These are phyloP conservation scores for Danio tinwini DNA, from an alignment of 2,797 vertebrate genomes.

Conservation along the genomic window DNA sequence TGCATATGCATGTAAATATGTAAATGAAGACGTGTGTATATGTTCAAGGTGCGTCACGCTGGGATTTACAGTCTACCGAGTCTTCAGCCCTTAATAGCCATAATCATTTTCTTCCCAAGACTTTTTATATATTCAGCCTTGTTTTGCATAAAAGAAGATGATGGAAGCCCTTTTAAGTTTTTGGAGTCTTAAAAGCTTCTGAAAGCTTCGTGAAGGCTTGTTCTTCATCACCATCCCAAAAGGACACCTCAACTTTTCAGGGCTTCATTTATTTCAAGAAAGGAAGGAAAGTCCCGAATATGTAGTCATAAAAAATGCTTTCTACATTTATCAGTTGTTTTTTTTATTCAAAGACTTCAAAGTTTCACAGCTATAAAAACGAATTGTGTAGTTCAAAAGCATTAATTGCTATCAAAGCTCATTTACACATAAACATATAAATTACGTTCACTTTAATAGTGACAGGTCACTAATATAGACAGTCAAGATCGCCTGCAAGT, in stretches of 20 bases:
- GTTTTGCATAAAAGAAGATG: conserved; percentile 68
- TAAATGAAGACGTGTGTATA: conserved; percentile 22
- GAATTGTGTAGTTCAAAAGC: background rate
- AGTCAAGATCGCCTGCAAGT: background rate
- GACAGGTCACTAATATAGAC: conserved; percentile 25
- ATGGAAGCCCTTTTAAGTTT: conserved; percentile 63
- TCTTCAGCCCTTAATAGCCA: conserved; percentile 9
- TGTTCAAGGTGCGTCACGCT: background rate
- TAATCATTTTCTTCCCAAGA: conserved; percentile 40
- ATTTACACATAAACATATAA: conserved; percentile 36
- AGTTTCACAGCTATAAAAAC: background rate
- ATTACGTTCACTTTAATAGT: conserved; percentile 32
- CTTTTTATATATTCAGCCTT: conserved; percentile 59
- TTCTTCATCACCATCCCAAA: conserved; percentile 56
- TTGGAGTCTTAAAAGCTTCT: conserved; percentile 39
- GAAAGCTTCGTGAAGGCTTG: conserved; percentile 39
- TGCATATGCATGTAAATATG: conserved; percentile 45
- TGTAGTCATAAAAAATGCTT: conserved; percentile 54
- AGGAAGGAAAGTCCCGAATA: conserved; percentile 66
- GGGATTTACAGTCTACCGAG: conserved; percentile 11
- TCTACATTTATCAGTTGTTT: conserved; percentile 15
- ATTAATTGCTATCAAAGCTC: conserved; percentile 21
- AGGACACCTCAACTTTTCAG: conserved; percentile 70
- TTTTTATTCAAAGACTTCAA: conserved; percentile 13
- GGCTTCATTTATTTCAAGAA: conserved; percentile 74